Base-by-base conservation (phyloP, 1,140 invertebrate genomes). In the Pseudomyrmex cubaensis region DNA sequence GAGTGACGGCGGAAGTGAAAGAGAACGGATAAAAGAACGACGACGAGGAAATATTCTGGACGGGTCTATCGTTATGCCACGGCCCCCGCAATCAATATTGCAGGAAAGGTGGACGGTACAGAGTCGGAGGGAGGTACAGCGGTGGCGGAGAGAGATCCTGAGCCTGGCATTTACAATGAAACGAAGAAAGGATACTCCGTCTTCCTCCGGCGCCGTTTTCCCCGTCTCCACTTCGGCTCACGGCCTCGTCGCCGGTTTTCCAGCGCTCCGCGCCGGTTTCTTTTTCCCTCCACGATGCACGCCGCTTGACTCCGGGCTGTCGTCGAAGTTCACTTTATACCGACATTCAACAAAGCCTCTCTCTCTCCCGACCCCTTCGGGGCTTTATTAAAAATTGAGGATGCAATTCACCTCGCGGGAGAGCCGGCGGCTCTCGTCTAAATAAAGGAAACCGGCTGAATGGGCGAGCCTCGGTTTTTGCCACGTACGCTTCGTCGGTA, bases 311-410 rank as follows among this genome's bases (percentile, higher is more conserved):
- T 92, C 89, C 35, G 35, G 83, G 86, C 85, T 89, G 90, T 91
- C 90, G 89, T 90, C 92, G 89, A 93, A 92, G 83, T 87, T 90
- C 89, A 90, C 90, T 92, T 92, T 92, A 93, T 92, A 92, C 85
- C 91, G 89, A 89, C 90, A 83, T 90, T 89, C 91, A 91, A 92
- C 89, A 93, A 92, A 93, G 91, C 88, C 89, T 89, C 35, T 35
- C 35, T 35, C 35, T 35, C 35, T 35, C 85, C 83, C 85, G 77
- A 87, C 88, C 91, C 90, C 90, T 90, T 80, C 85, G 84, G 78
- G 85, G 87, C 89, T 92, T 92, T 93, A 92, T 93, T 92, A 93
- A 93, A 93, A 93, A 93, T 93, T 92, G 91, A 93, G 88, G 89
- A 92, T 90, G 92, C 92, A 92, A 93, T 93, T 93, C 91, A 90